Conservation (phyloP, 2,113 vertebrate species). For the Pterocles orientalis region DNA sequence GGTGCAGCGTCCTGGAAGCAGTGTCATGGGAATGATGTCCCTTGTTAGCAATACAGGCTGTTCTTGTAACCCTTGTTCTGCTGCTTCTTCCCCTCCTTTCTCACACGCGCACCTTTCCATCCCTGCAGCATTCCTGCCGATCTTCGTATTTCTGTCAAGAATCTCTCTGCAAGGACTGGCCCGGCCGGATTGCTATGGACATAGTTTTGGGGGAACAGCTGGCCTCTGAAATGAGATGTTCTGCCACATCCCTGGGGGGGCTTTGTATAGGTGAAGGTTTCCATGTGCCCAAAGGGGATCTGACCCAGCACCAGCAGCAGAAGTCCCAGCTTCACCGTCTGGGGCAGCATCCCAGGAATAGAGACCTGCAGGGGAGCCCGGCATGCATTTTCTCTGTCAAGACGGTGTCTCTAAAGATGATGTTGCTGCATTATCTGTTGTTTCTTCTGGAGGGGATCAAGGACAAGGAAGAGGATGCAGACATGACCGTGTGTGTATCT, state of each 20-base stretch:
- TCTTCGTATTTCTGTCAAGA: background rate
- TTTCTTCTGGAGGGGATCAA: background rate
- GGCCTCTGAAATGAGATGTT: background rate
- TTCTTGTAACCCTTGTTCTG: slow-evolving; percentile 51
- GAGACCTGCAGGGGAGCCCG: background rate
- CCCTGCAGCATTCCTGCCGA: background rate
- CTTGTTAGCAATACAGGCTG: slow-evolving; percentile 47
- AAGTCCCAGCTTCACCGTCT: background rate
- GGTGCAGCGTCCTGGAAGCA: background rate
- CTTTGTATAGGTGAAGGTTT: background rate
- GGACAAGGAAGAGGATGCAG: background rate
- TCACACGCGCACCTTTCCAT: background rate
- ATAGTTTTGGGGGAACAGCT: background rate
- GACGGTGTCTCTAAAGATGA: background rate
- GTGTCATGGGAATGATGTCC: background rate
- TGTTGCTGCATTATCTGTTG: background rate
- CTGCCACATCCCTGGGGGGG: background rate
- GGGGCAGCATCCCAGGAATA: background rate
- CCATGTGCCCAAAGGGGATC: background rate
- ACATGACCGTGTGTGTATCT: no score
- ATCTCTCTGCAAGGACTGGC: background rate
- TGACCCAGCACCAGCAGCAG: background rate
- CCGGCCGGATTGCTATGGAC: background rate
- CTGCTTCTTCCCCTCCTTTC: slow-evolving; percentile 19
- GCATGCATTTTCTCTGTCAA: background rate